These are phyloP conservation scores for Capromys pilorides DNA, from an alignment of 2,797 vertebrate genomes.

Conservation along the genomic window DNA sequence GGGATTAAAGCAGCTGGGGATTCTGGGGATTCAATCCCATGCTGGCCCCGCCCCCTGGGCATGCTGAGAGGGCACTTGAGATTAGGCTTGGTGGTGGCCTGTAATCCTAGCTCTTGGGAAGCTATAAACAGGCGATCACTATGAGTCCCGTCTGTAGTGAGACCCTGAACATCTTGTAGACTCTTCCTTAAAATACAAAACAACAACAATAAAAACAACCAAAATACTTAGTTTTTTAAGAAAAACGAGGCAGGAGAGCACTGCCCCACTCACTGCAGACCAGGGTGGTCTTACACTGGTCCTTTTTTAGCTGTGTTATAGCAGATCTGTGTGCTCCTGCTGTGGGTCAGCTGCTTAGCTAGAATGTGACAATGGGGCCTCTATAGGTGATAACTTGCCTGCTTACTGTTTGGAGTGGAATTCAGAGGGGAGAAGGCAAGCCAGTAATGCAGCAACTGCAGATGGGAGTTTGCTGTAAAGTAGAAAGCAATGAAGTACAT, in stretches of 20 bases:
- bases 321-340: not conserved
- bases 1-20: too few species aligned
- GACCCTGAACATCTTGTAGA: too few species aligned
- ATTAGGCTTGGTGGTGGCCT: too few species aligned
- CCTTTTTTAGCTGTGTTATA: not conserved
- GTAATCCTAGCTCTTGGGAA: too few species aligned
- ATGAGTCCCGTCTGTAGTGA: too few species aligned
- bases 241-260: not conserved
- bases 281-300: not conserved
- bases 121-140: too few species aligned
- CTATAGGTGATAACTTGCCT: not conserved
- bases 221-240: not conserved
- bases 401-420: not conserved
- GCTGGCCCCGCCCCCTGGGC: too few species aligned
- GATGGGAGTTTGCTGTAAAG: slow-evolving; percentile 5
- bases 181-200: too few species aligned
- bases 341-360: not conserved
- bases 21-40: too few species aligned
- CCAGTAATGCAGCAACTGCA: slow-evolving; percentile 10
- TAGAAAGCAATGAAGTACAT: not conserved
- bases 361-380: not conserved
- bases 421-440: not conserved
- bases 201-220: too few species aligned
- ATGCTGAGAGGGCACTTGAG: too few species aligned
- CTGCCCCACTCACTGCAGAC: not conserved